phyloP scores from a whole-genome alignment of 2,888 invertebrate genomes.

The Drosophila neoperkinsi region DNA sequence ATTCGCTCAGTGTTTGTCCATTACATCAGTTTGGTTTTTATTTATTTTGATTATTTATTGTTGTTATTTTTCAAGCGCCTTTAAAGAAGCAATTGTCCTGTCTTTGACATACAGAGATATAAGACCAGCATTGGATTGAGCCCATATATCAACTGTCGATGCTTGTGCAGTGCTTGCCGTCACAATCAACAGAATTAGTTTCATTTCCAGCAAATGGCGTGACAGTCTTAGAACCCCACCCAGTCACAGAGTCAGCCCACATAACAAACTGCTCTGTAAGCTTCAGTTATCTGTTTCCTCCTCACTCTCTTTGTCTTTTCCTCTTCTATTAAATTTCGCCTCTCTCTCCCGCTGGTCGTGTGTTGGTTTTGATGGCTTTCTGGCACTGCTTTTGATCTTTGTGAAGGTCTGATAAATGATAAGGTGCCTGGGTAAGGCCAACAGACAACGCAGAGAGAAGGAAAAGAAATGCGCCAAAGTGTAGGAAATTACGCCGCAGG shows the following conservation, averaged over 20 bases:
- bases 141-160: conserved; percentile 67
- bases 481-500: conserved; percentile 69
- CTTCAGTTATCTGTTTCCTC: conserved; percentile 9
- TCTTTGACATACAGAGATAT: conserved; percentile 11
- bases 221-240: conserved; percentile 26
- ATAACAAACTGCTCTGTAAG: conserved; percentile 65
- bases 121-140: conserved; percentile 9
- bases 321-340: conserved; percentile 34
- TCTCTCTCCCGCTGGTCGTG: not conserved
- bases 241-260: conserved; percentile 45
- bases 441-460: conserved; percentile 11
- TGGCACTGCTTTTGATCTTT: conserved; percentile 67
- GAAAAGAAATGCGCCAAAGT: conserved; percentile 52
- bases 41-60: not conserved
- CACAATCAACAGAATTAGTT: conserved; percentile 76
- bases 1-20: conserved; percentile 13
- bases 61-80: not conserved
- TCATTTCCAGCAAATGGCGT: conserved; percentile 70
- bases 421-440: conserved; percentile 43
- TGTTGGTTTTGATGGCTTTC: conserved; percentile 47
- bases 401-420: conserved; percentile 70
- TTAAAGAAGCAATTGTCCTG: conserved; percentile 32
- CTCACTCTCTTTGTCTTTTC: not conserved
- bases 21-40: not conserved
- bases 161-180: conserved; percentile 57